Conservation (phyloP, 2,113 vertebrate species). For the Puma concolor region DNA sequence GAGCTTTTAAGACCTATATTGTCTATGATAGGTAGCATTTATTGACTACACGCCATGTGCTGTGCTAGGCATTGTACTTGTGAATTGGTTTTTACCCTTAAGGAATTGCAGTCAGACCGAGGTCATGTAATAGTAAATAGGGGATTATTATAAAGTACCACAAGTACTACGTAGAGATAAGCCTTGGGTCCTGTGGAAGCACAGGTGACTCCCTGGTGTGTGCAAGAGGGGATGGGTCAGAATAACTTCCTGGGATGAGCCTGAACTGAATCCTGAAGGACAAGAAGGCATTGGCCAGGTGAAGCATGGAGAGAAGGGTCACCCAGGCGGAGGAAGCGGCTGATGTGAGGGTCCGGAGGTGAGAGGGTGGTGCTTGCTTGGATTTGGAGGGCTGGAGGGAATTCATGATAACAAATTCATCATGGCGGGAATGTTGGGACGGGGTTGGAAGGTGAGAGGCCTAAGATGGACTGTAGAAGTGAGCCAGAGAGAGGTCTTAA, state of each 20-base stretch:
- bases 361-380: background rate
- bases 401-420: background rate
- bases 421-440: background rate
- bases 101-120: conserved; percentile 1
- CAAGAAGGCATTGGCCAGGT: background rate
- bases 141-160: background rate
- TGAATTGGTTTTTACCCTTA: background rate
- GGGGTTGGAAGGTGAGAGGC: background rate
- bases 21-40: background rate
- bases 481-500: background rate
- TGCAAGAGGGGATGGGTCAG: background rate
- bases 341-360: background rate
- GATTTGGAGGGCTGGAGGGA: background rate
- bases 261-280: background rate
- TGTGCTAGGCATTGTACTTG: background rate
- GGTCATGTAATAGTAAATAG: background rate
- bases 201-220: background rate
- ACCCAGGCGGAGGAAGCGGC: background rate
- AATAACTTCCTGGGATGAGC: background rate
- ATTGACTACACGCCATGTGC: background rate
- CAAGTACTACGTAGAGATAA: background rate
- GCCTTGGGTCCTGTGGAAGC: too few species aligned
- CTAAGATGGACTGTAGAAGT: background rate
- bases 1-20: background rate
- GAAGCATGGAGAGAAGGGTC: background rate